Evolutionary conservation across 2,888 invertebrate species (phyloP), one percentile per base, ranked within the genome.

Genomic region (Chorisops tibialis): DNA sequence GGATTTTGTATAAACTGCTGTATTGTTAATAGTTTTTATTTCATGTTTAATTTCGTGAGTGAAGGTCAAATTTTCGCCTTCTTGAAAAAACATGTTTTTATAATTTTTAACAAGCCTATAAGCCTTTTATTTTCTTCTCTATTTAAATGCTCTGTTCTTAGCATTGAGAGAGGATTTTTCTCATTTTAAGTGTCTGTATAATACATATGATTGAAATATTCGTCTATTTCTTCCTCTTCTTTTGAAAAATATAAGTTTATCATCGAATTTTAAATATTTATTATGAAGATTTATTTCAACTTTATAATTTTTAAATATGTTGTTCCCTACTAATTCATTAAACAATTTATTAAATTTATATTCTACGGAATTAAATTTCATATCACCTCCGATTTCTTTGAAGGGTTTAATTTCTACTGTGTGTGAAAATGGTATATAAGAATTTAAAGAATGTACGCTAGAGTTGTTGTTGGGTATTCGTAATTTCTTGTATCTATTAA

Each of bases 121-220:
- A n/a, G n/a, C n/a, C n/a, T n/a, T n/a, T n/a, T n/a, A n/a, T n/a
- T n/a, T 9, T 43, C 43, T 14, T 43, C 43, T 43, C 6, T 43
- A 43, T 9, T 43, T 14, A 43, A 12, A n/a, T 43, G 43, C 6
- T 43, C 14, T n/a, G 14, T 43, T 43, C n/a, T n/a, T n/a, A n/a
- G n/a, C n/a, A n/a, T n/a, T n/a, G n/a, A n/a, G n/a, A n/a, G 43
- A 43, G 11, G 14, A 16, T 43, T 43, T n/a, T 43, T 43, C 14
- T 43, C 43, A n/a, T 14, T 9, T n/a, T 43, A 43, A 43, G 43
- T 43, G 11, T 43, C 43, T n/a, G 9, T n/a, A 12, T n/a, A 43
- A 43, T 43, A 43, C 14, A 43, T 43, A 6, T 43, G 43, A 43
- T n/a, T 43, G 14, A 43, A n/a, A 43, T 43, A 43, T 43, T 43